phyloP scores from a whole-genome alignment of 2,888 invertebrate species.

The Villa cingulata region DNA sequence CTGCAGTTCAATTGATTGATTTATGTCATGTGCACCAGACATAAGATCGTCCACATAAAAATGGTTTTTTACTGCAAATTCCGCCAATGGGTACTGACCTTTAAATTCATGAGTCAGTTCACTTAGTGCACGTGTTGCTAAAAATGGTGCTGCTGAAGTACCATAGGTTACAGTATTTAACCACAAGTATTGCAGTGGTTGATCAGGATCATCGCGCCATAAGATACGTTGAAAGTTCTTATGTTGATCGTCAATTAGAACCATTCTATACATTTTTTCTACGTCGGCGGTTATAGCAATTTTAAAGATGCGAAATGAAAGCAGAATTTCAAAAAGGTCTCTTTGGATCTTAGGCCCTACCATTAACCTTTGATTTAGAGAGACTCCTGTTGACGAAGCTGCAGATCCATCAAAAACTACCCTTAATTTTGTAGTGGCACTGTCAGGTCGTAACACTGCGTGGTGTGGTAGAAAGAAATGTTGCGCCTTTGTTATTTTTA shows the following conservation, averaged over 20 bases:
- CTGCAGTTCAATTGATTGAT: neutral
- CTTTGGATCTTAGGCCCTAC: neutral
- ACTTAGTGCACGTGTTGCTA: neutral
- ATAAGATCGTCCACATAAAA: neutral
- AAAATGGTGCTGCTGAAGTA: slow-evolving; percentile 1
- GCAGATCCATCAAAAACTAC: neutral
- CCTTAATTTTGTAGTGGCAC: neutral
- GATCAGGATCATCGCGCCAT: neutral
- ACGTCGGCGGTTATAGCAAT: neutral
- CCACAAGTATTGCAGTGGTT: neutral
- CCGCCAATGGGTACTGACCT: neutral
- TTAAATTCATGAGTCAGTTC: neutral
- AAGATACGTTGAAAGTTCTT: neutral
- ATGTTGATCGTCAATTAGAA: neutral
- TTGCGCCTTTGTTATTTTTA: neutral
- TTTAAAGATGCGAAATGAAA: neutral
- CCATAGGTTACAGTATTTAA: neutral
- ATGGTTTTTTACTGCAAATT: neutral
- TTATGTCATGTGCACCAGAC: neutral
- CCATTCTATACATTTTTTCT: neutral
- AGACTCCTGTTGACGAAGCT: neutral
- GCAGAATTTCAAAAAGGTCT: neutral
- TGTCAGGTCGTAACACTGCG: neutral
- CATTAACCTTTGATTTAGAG: neutral
- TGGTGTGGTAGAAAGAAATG: neutral